A percentile compares a stretch with the other conserved stretches of the same genome.
Conservation (phyloP, 2,113 vertebrate species). For the Podiceps cristatus region DNA sequence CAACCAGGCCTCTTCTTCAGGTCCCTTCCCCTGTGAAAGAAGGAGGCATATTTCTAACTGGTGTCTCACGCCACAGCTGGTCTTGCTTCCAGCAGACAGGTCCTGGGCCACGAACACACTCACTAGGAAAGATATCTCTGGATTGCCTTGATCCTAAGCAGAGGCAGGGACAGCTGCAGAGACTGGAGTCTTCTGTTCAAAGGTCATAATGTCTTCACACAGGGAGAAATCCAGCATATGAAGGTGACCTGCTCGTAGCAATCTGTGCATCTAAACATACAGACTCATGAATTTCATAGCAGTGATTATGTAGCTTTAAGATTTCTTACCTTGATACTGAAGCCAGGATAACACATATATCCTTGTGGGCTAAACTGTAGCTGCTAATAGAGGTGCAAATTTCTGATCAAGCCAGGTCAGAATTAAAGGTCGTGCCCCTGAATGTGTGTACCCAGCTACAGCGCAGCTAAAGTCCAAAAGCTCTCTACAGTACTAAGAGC, state of each 20-base stretch:
- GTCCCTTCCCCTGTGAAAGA: background rate
- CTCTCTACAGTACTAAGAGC: accelerated
- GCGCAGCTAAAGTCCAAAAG: background rate
- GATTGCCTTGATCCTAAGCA: background rate
- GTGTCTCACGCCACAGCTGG: background rate
- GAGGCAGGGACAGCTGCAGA: background rate
- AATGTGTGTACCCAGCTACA: background rate
- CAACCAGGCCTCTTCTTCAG: background rate
- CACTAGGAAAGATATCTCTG: background rate
- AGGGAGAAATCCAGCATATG: background rate
- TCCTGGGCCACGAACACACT: background rate
- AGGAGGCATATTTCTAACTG: background rate
- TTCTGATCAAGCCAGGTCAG: background rate
- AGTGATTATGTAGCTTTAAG: background rate
- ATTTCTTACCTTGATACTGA: background rate
- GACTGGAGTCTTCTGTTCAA: background rate
- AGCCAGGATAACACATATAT: background rate
- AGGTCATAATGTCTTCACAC: background rate
- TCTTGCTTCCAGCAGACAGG: background rate
- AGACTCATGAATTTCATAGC: background rate
- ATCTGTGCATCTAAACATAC: background rate
- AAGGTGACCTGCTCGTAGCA: background rate
- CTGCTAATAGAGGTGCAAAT: background rate
- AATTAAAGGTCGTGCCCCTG: background rate
- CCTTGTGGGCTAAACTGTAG: background rate